Evolutionary conservation across 1,140 invertebrate genomes (phyloP), one percentile per base, ranked within the genome.

Genomic region (Temnothorax longispinosus): DNA sequence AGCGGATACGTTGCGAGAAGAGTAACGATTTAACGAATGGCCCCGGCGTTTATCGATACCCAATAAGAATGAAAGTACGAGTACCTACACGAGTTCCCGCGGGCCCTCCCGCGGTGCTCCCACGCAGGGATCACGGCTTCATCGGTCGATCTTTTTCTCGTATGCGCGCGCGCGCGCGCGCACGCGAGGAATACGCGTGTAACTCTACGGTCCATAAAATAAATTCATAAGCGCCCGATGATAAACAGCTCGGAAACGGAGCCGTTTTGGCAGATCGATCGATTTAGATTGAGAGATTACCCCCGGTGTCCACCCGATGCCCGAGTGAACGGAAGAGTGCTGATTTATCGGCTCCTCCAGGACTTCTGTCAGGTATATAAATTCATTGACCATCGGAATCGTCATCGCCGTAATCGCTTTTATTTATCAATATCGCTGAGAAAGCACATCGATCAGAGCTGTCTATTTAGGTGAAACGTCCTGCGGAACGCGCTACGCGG

Each of bases 281-380:
- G 92, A 95, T 94, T 94, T 93, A 94, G 94, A 95, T 95, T 92
- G 90, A 92, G 93, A 94, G 94, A 94, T 94, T 94, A 92, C 88
- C 89, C 87, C 89, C 88, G 91, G 86, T 91, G 90, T 91, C 87
- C 89, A 90, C 86, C 86, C 71, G 88, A 76, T 86, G 58, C 54
- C 69, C 56, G 27, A n/a, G 54, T 21, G 50, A 52, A 47, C 69
- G n/a, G 32, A 60, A 72, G 58, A 75, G 35, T 65, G 75, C 77
- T 93, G 92, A 94, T 94, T 93, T 93, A 94, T 94, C 82, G 91
- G 90, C 89, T 84, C 85, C 87, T 84, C 75, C 89, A 65, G 56
- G 75, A 65, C 87, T 89, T 85, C 82, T 90, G 87, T 90, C 90
- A 92, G 87, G 81, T 76, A 90, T 91, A 91, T 92, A 91, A 90